Percentiles rank a stretch among this genome's conserved stretches.
Evolutionary conservation across 2,888 invertebrate species (phyloP).

Genomic region (Pseudanteris insignis): DNA sequence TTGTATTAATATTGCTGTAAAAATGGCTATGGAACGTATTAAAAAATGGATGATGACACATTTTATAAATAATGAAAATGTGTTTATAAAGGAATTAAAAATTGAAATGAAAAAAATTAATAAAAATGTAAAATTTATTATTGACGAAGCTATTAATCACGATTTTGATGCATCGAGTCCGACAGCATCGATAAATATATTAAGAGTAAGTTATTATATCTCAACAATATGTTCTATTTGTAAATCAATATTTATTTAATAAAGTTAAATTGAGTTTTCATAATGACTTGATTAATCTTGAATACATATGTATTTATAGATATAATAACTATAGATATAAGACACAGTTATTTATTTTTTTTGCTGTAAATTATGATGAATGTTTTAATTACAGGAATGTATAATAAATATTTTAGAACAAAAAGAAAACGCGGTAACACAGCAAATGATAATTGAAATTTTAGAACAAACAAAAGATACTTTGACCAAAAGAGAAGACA

Average conservation of each 20-base stretch:
- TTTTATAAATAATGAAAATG: slow-evolving; percentile 50
- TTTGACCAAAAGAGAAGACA: slow-evolving; percentile 54
- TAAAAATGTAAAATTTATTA: slow-evolving; percentile 39
- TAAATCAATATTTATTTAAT: no score
- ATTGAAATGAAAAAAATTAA: slow-evolving; percentile 50
- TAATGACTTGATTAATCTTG: no score
- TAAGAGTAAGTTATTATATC: slow-evolving; percentile 51
- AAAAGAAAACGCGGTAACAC: slow-evolving; percentile 48
- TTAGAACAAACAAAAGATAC: slow-evolving; percentile 51
- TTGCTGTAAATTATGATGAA: not conserved
- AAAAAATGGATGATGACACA: slow-evolving; percentile 71
- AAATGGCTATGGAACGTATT: slow-evolving; percentile 68
- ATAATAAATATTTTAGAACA: slow-evolving; percentile 59
- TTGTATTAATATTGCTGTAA: slow-evolving; percentile 68
- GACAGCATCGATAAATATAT: slow-evolving; percentile 49
- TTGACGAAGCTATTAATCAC: slow-evolving; percentile 45
- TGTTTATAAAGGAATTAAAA: slow-evolving; percentile 58
- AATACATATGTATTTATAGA: no score
- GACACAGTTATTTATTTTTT: slow-evolving; percentile 1
- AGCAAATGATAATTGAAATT: slow-evolving; percentile 44
- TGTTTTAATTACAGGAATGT: slow-evolving; percentile 44
- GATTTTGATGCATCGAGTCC: slow-evolving; percentile 53
- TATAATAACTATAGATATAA: not conserved
- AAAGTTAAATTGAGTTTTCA: no score
- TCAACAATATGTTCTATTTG: no score